These are phyloP conservation scores for Harpalus rufipes DNA, from an alignment of 2,888 invertebrate genomes.

Conservation along the genomic window DNA sequence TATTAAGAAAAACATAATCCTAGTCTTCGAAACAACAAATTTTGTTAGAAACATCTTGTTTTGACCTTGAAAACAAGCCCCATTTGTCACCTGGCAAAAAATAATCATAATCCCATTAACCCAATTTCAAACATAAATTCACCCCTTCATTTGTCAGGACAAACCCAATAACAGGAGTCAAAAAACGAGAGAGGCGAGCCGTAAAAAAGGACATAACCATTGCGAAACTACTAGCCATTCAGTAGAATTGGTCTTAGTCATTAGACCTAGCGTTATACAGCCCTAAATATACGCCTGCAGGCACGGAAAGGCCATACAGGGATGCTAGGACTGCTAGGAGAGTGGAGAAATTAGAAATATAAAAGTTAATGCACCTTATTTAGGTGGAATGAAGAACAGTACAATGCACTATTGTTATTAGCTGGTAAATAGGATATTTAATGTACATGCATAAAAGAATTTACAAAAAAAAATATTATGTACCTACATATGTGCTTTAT, in stretches of 20 bases:
- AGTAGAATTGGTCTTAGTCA: not conserved
- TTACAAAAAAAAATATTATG: too few species aligned
- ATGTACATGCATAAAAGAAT: not conserved
- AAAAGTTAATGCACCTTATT: not conserved
- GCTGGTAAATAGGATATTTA: not conserved
- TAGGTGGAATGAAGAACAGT: not conserved
- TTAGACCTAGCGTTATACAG: not conserved
- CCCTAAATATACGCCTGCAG: not conserved
- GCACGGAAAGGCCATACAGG: not conserved
- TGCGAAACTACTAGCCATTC: slow-evolving; percentile 37
- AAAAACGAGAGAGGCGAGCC: not conserved
- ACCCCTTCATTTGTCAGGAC: slow-evolving; percentile 20
- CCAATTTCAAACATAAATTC: slow-evolving; percentile 38
- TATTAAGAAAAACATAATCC: too few species aligned
- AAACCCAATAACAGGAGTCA: slow-evolving; percentile 28
- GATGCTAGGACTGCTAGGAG: not conserved
- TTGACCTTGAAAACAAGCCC: not conserved
- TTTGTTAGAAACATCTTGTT: too few species aligned
- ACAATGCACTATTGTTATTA: slow-evolving; percentile 6
- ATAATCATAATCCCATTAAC: slow-evolving; percentile 45
- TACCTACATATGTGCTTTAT: too few species aligned
- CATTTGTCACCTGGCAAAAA: slow-evolving; percentile 30
- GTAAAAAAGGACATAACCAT: slow-evolving; percentile 39
- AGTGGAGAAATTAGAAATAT: not conserved
- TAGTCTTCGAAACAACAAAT: too few species aligned